phyloP scores from a whole-genome alignment of 2,888 invertebrate species.

The Volucella inanis region DNA sequence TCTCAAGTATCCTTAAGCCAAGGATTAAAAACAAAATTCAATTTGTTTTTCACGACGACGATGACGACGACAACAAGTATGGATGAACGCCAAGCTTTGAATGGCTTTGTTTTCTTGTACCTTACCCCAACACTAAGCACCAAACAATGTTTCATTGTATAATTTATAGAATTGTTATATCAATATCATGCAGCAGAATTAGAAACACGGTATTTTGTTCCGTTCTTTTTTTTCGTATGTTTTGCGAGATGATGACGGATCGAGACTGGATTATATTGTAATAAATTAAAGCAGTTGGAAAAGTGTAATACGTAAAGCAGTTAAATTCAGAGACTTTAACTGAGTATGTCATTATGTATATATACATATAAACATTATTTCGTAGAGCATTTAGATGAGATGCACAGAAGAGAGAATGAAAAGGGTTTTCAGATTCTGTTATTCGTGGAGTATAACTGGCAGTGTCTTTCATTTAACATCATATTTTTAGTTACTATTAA shows the following conservation, averaged over 20 bases:
- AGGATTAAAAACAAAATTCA: conserved; percentile 62
- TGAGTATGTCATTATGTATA: neutral
- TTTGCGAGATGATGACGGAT: conserved; percentile 25
- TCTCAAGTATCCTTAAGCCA: conserved; percentile 68
- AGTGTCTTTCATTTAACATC: conserved; percentile 23
- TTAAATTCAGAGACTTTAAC: neutral
- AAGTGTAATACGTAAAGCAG: conserved; percentile 16
- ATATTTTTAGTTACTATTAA: conserved; percentile 27
- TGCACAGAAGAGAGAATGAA: conserved; percentile 5
- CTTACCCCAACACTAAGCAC: conserved; percentile 49
- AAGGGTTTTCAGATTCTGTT: conserved; percentile 5
- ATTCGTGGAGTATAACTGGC: neutral
- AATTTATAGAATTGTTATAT: conserved; percentile 67
- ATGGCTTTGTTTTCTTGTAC: conserved; percentile 55
- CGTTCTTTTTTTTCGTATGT: neutral
- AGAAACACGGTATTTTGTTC: neutral
- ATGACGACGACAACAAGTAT: conserved; percentile 12
- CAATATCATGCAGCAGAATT: conserved; percentile 47
- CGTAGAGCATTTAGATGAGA: conserved; percentile 25
- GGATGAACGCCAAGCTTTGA: conserved; percentile 42
- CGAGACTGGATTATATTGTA: conserved; percentile 62
- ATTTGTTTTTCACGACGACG: conserved; percentile 49
- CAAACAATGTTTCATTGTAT: conserved; percentile 64
- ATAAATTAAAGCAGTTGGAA: conserved; percentile 55
- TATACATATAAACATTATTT: neutral